A percentile compares a stretch with the other conserved stretches of the same genome.
phyloP scores from a whole-genome alignment of 2,797 vertebrate genomes.

The Acomys russatus region DNA sequence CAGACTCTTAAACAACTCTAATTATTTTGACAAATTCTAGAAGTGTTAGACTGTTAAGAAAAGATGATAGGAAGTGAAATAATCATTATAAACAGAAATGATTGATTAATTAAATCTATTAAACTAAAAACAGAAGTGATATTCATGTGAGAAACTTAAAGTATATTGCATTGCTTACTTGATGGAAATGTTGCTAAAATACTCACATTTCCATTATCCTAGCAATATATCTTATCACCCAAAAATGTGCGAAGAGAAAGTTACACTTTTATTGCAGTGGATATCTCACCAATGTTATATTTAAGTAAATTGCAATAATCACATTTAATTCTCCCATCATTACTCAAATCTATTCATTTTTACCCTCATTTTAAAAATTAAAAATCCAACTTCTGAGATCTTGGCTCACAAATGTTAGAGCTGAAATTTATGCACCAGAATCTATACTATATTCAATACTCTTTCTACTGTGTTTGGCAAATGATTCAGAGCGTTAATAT shows the following conservation, averaged over 20 bases:
- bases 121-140: constrained; percentile 65
- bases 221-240: neutral
- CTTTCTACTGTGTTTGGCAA: neutral
- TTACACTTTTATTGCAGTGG: neutral
- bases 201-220: neutral
- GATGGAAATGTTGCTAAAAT: constrained; percentile 52
- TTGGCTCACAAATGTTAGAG: neutral
- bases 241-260: neutral
- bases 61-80: neutral
- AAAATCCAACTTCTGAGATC: neutral
- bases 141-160: constrained; percentile 54
- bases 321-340: constrained; percentile 37
- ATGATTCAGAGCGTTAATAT: neutral
- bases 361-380: constrained; percentile 16
- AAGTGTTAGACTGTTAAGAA: constrained; percentile 52
- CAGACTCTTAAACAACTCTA: constrained; percentile 68
- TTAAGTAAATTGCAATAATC: neutral
- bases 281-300: neutral
- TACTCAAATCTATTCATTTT: neutral
- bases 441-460: neutral
- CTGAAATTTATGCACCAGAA: neutral
- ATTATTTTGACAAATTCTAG: constrained; percentile 77
- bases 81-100: constrained; percentile 66
- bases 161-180: constrained; percentile 8
- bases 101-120: constrained; percentile 69